Evolutionary conservation across 2,797 vertebrate genomes (phyloP).

Genomic region (Lacerta agilis): DNA sequence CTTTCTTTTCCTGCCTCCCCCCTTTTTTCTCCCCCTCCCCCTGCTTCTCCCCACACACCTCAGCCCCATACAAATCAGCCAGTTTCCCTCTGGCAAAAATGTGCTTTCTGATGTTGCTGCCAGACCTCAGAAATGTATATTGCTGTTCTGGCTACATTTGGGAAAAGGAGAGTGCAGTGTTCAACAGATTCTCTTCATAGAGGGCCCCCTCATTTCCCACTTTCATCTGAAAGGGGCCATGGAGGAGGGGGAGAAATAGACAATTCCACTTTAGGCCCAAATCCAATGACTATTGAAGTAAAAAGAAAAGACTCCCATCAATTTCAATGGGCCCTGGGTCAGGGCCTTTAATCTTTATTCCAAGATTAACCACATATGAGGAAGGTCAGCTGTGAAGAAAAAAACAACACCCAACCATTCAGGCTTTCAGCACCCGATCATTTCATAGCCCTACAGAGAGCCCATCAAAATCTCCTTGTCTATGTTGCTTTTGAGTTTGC

Average conservation of each 20-base stretch:
- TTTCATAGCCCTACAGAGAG: conserved; percentile 52
- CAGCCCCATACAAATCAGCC: conserved; percentile 62
- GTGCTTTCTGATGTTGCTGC: conserved; percentile 72
- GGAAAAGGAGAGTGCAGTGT: conserved; percentile 72
- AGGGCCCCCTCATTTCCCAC: conserved; percentile 73
- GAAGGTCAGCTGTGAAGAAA: conserved; percentile 56
- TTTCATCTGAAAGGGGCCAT: conserved; percentile 70
- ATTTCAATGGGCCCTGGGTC: conserved; percentile 49
- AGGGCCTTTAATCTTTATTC: conserved; percentile 59
- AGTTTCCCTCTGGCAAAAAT: conserved; percentile 67
- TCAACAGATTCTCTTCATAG: conserved; percentile 72
- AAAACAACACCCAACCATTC: conserved; percentile 34
- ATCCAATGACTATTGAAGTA: conserved; percentile 49
- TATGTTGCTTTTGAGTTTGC: conserved; percentile 35
- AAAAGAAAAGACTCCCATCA: conserved; percentile 48
- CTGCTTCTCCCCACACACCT: conserved; percentile 57
- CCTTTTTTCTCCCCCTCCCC: neutral
- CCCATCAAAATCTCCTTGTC: conserved; percentile 61
- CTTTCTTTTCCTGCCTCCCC: conserved; percentile 35
- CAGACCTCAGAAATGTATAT: conserved; percentile 80
- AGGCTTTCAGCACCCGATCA: conserved; percentile 65
- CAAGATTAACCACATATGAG: conserved; percentile 60
- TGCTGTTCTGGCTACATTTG: conserved; percentile 74
- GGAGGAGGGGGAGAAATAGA: conserved; percentile 51
- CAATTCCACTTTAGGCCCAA: conserved; percentile 57